Conservation (phyloP, 2,113 vertebrate species). For the Oriolus oriolus region DNA sequence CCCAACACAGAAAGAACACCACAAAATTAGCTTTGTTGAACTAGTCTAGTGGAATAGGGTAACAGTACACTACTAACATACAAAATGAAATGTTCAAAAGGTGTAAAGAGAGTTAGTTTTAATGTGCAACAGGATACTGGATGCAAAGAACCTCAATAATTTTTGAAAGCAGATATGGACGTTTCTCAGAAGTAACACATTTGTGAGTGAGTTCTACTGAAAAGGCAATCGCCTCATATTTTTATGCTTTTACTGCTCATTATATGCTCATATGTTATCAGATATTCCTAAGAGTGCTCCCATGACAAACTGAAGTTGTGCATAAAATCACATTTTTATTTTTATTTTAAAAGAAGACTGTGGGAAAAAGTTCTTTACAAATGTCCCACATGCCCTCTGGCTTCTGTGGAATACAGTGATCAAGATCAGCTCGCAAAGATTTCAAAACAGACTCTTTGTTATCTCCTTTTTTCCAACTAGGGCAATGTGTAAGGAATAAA, state of each 20-base stretch:
- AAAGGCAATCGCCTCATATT: not conserved
- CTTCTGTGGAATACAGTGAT: not conserved
- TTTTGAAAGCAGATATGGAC: not conserved
- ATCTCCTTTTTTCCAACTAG: not conserved
- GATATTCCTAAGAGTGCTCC: not conserved
- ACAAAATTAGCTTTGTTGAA: not conserved
- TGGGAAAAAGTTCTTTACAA: not conserved
- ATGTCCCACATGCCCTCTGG: not conserved
- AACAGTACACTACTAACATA: not conserved
- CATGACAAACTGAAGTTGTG: not conserved
- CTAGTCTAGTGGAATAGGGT: not conserved
- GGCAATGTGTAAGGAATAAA: not conserved
- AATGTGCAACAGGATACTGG: accelerated
- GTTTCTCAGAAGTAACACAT: not conserved
- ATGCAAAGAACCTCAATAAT: not conserved
- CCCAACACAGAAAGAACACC: not conserved
- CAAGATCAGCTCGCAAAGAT: not conserved
- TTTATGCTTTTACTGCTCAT: not conserved
- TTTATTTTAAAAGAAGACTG: not conserved
- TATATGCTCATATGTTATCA: not conserved
- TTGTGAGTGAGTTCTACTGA: not conserved
- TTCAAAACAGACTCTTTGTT: not conserved
- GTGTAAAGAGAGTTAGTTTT: not conserved
- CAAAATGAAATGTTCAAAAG: not conserved
- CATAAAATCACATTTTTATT: not conserved